Evolutionary conservation across 2,888 invertebrate species (phyloP), one percentile per base, ranked within the genome.

Genomic region (Hirtodrosophila duncani): DNA sequence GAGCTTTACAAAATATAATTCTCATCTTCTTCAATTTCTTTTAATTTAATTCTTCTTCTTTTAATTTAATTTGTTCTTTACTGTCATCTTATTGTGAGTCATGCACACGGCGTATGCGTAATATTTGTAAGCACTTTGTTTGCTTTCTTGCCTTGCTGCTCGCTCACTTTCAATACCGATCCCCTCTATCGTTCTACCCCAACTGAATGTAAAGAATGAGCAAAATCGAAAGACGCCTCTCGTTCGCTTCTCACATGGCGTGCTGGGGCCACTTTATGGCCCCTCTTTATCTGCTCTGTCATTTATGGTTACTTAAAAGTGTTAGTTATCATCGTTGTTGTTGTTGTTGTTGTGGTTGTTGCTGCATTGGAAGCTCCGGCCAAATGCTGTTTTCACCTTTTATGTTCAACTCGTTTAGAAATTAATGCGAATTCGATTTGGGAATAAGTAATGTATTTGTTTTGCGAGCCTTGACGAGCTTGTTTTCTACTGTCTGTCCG

Each of bases 351-450:
- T 34, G n/a, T 20, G 21, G 39, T 42, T 58, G 30, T 42, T 30
- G 42, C 29, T 44, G 31, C 26, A 6, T 26, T 4, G 5, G 26
- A 6, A 6, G 8, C 9, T 3, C 9, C 8, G 26, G 45, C 26
- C 20, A 42, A 58, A 57, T 48, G 53, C 53, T 61, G 68, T 58
- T 66, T 56, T 59, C 51, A 42, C 57, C 67, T 57, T 72, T 67
- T 67, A 33, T 38, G 64, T 36, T 52, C 13, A 57, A 70, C 67
- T 62, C 58, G 67, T 65, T 72, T 72, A 57, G 63, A 65, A 65
- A 67, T 74, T 62, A 74, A 63, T 70, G 71, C 62, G 68, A 74
- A 72, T 67, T 72, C 67, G 69, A 72, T 72, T 72, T 59, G 51
- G 51, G 67, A 68, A 60, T 61, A 33, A 52, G 24, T 55, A n/a